These are phyloP conservation scores for Mesoclemmys tuberculata DNA, from an alignment of 2,113 vertebrate species.

Conservation along the genomic window DNA sequence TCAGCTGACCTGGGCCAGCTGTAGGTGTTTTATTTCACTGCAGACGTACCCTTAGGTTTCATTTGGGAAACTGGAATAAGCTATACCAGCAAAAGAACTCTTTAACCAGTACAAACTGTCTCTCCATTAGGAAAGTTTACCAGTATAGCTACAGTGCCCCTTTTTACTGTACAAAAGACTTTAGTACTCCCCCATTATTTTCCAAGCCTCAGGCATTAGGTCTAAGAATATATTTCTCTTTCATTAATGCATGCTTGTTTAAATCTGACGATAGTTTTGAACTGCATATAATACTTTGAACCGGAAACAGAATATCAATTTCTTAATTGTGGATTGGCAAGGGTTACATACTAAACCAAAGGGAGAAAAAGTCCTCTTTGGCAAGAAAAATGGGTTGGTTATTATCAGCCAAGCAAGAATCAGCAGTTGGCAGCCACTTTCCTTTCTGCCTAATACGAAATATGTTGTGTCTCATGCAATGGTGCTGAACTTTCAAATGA, in stretches of 20 bases:
- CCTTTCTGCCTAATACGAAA: slow-evolving; percentile 6
- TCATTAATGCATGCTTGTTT: slow-evolving; percentile 1
- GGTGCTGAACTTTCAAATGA: slow-evolving; percentile 26
- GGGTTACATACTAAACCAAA: not conserved
- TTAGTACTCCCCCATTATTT: not conserved
- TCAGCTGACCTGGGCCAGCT: not conserved
- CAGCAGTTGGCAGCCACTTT: not conserved
- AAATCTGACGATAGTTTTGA: not conserved
- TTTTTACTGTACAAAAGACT: slow-evolving; percentile 4
- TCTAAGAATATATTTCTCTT: not conserved
- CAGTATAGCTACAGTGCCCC: not conserved
- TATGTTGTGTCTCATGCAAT: not conserved
- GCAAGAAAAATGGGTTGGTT: not conserved
- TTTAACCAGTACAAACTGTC: not conserved
- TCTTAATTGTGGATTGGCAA: not conserved
- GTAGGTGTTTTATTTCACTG: not conserved
- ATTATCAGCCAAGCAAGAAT: not conserved
- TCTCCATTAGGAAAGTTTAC: not conserved
- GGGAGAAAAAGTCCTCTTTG: slow-evolving; percentile 3
- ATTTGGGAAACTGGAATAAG: not conserved
- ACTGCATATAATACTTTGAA: not conserved
- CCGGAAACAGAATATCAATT: not conserved
- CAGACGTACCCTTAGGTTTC: not conserved
- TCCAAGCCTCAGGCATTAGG: not conserved
- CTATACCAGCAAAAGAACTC: not conserved